Conservation (phyloP, 2,888 invertebrate genomes). For the Psococerastis gibbosa region DNA sequence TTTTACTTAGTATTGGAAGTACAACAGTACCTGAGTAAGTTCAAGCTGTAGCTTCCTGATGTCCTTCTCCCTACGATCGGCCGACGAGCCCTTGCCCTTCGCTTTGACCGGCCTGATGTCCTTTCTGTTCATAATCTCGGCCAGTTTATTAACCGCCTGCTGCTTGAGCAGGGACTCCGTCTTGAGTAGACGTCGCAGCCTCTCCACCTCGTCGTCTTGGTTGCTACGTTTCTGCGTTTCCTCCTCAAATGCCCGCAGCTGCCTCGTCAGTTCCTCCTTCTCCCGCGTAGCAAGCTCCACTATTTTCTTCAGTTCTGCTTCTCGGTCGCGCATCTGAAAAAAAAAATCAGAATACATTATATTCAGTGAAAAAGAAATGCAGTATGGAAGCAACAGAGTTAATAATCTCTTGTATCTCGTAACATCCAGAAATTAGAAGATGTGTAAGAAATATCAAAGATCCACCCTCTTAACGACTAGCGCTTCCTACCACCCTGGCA, state of each 20-base stretch:
- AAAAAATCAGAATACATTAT: slow-evolving; percentile 14
- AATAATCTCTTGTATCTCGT: too few species aligned
- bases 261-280: slow-evolving; percentile 61
- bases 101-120: slow-evolving; percentile 58
- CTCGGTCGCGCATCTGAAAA: slow-evolving; percentile 47
- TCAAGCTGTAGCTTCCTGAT: slow-evolving; percentile 88
- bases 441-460: too few species aligned
- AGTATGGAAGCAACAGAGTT: too few species aligned
- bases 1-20: too few species aligned
- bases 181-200: slow-evolving; percentile 63
- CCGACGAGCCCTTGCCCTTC: slow-evolving; percentile 61
- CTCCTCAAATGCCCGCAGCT: slow-evolving; percentile 59
- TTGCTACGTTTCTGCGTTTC: slow-evolving; percentile 25
- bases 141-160: slow-evolving; percentile 92
- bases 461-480: too few species aligned
- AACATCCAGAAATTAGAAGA: too few species aligned
- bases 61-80: slow-evolving; percentile 87
- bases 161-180: slow-evolving; percentile 74
- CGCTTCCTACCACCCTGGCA: too few species aligned
- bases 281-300: slow-evolving; percentile 48
- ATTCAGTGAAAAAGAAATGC: too few species aligned
- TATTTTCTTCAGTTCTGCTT: slow-evolving; percentile 46
- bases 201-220: slow-evolving; percentile 50
- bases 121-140: slow-evolving; percentile 91
- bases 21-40: slow-evolving; percentile 40